Percentiles rank a stretch among this genome's conserved stretches.
Conservation (phyloP, 2,797 vertebrate genomes). For the Paguma larvata region DNA sequence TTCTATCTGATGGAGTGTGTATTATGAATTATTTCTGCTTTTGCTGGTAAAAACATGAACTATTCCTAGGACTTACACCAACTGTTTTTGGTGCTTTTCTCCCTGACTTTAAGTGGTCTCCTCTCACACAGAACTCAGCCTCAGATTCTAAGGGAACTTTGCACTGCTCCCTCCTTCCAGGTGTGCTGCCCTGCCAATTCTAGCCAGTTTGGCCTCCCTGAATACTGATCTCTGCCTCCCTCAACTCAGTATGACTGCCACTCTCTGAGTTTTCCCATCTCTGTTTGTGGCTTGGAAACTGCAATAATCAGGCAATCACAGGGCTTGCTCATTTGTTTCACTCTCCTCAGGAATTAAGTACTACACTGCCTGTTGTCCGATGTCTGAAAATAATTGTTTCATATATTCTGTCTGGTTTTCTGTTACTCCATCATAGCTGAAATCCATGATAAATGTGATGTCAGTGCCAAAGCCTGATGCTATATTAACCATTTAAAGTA, state of each 20-base stretch:
- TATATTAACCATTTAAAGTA: slow-evolving; percentile 1
- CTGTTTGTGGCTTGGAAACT: background rate
- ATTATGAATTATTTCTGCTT: background rate
- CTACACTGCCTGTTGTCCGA: background rate
- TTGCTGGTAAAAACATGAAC: slow-evolving; percentile 4
- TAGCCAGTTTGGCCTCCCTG: background rate
- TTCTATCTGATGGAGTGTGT: background rate
- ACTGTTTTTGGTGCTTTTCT: background rate
- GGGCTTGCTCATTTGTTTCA: background rate
- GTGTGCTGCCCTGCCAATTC: background rate
- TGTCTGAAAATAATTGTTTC: slow-evolving; percentile 1
- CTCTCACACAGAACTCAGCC: background rate
- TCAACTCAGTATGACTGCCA: background rate
- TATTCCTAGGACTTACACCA: background rate
- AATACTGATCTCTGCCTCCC: background rate
- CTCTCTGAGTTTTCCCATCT: background rate
- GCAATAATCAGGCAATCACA: background rate
- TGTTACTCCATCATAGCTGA: background rate
- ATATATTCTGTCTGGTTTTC: slow-evolving; percentile 12
- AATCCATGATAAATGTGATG: background rate
- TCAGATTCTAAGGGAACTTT: background rate
- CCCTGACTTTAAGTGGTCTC: background rate
- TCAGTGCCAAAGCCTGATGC: background rate
- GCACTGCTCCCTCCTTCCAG: background rate
- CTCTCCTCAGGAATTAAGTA: background rate